Evolutionary conservation across 2,888 invertebrate genomes (phyloP), one percentile per base, ranked within the genome.

Genomic region (Nemotelus nigrinus): DNA sequence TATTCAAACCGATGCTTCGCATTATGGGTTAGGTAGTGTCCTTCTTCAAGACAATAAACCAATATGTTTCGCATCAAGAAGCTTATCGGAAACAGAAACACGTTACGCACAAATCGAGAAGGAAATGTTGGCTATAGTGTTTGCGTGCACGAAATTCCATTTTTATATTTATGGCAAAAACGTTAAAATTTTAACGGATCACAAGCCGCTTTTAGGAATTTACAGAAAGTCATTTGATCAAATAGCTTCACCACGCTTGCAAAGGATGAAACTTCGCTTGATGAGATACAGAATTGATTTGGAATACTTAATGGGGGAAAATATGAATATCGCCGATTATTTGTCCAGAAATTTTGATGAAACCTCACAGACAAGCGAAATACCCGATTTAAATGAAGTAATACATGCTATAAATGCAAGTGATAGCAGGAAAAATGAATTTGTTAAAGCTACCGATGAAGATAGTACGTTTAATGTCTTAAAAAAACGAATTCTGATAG

Each of bases 261-360:
- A 55, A 55, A 7, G 74, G 8, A 70, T 79, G 57, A 67, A 53
- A 47, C 58, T 77, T 44, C 74, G 67, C 43, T 57, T 78, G 58
- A 74, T 64, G 8, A 78, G 53, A 68, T 76, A 78, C 50, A 43
- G 68, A 4, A 47, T 65, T 44, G 47, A 50, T 3, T 63, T 79
- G 48, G 8, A 58, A 44, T 78, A 75, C 43, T 55, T 65, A 41
- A 70, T 76, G 4, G 78, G 76, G 57, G 75, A 77, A 76, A 47
- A 77, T n/a, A 53, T 77, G 60, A 57, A 4, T 74, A 45, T 77
- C 39, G 77, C 77, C 25, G 77, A 77, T n/a, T 48, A 57, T 10
- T 70, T 77, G 41, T 77, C 77, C 44, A 50, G 77, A 50, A 55
- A 58, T 4, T 70, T 58, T 43, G 45, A 48, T 44, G 55, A 44